Conservation (phyloP, 2,797 vertebrate species). For the Amniataba percoides region DNA sequence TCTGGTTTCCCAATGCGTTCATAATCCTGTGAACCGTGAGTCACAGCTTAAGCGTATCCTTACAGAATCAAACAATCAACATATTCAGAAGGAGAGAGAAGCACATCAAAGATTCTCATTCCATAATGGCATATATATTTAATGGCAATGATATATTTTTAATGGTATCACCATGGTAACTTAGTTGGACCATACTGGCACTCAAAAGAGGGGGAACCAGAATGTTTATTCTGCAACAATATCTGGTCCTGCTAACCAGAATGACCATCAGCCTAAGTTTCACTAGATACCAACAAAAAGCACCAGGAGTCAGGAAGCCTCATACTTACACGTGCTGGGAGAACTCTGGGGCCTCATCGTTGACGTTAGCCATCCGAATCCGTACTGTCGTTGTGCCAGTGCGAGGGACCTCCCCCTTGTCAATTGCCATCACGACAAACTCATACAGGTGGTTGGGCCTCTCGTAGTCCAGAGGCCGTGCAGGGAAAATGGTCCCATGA, state of each 20-base stretch:
- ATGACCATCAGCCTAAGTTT: background rate
- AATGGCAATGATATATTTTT: too few species aligned
- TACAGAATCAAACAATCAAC: background rate
- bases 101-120: background rate
- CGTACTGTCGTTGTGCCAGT: slow-evolving; percentile 91
- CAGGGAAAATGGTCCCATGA: slow-evolving; percentile 89
- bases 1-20: background rate
- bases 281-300: background rate
- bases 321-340: slow-evolving; percentile 88
- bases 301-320: background rate
- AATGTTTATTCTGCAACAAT: slow-evolving; percentile 15
- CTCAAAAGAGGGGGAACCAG: background rate
- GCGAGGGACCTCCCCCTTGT: slow-evolving; percentile 87
- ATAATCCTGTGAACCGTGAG: too few species aligned
- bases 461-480: slow-evolving; percentile 88
- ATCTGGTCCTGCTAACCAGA: background rate
- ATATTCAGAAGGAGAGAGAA: background rate
- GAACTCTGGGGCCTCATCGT: slow-evolving; percentile 91
- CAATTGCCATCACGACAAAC: slow-evolving; percentile 92
- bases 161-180: background rate
- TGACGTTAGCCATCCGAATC: slow-evolving; percentile 90
- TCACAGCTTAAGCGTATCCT: background rate
- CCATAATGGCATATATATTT: too few species aligned
- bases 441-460: slow-evolving; percentile 90
- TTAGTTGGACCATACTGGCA: slow-evolving; percentile 11